Conservation (phyloP, 2,888 invertebrate genomes). For the Seira sanloemensis region DNA sequence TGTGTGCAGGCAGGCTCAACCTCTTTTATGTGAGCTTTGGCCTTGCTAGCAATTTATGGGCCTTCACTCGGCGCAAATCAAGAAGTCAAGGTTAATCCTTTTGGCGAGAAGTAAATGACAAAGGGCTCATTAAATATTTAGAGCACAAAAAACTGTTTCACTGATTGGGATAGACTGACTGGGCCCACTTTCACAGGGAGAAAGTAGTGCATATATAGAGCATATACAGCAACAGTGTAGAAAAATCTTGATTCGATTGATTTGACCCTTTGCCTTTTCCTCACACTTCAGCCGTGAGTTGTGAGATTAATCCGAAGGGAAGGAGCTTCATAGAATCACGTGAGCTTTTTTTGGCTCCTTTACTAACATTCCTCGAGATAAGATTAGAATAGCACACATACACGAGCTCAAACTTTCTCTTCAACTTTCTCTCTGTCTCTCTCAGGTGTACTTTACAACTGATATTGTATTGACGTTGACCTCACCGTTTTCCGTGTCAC, state of each 20-base stretch:
- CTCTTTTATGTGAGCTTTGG: too few species aligned
- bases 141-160: not conserved
- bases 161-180: not conserved
- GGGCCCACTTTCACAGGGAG: too few species aligned
- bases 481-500: not conserved
- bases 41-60: not conserved
- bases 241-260: not conserved
- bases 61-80: too few species aligned
- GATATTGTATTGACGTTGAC: not conserved
- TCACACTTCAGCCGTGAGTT: not conserved
- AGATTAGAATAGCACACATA: not conserved
- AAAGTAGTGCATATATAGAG: not conserved
- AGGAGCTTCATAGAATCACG: not conserved
- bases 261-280: not conserved
- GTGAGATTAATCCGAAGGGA: not conserved
- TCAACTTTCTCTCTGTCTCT: not conserved
- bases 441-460: not conserved
- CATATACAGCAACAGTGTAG: not conserved
- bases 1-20: too few species aligned
- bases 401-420: not conserved
- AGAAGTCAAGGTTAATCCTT: slow-evolving; percentile 22
- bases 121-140: slow-evolving; percentile 40
- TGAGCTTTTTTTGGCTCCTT: not conserved
- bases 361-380: not conserved
- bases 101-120: slow-evolving; percentile 14